A percentile compares a stretch with the other conserved stretches of the same genome.
phyloP scores from a whole-genome alignment of 2,888 invertebrate genomes.

The Coelogynopora nodosa region DNA sequence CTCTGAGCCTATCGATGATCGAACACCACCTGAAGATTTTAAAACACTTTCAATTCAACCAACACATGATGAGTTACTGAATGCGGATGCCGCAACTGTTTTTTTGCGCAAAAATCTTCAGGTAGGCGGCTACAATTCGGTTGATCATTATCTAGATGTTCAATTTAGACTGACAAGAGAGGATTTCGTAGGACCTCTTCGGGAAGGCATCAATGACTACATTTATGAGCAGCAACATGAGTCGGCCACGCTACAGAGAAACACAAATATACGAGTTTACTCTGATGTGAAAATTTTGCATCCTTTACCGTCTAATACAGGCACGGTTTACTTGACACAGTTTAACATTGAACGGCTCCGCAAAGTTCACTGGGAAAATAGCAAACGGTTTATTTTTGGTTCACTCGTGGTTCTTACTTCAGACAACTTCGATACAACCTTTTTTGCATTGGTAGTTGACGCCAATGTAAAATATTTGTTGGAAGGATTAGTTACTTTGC shows the following conservation, averaged over 20 bases:
- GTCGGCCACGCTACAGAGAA: not conserved
- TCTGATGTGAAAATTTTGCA: conserved; percentile 50
- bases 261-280: conserved; percentile 51
- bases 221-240: conserved; percentile 49
- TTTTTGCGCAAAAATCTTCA: conserved; percentile 67
- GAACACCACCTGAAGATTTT: conserved; percentile 62
- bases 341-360: conserved; percentile 42
- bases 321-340: conserved; percentile 47
- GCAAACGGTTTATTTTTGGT: conserved; percentile 69
- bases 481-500: conserved; percentile 12
- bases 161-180: conserved; percentile 75
- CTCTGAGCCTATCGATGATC: conserved; percentile 3
- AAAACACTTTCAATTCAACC: conserved; percentile 58
- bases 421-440: conserved; percentile 69
- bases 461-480: conserved; percentile 9
- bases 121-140: conserved; percentile 67
- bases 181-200: conserved; percentile 73
- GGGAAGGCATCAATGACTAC: conserved; percentile 68
- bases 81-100: conserved; percentile 52
- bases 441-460: conserved; percentile 70
- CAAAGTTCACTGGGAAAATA: conserved; percentile 58
- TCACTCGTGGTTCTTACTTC: conserved; percentile 71
- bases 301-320: conserved; percentile 49
- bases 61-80: conserved; percentile 54
- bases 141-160: conserved; percentile 72